Evolutionary conservation across 2,888 invertebrate genomes (phyloP).

Genomic region (Anthoptus insignis): DNA sequence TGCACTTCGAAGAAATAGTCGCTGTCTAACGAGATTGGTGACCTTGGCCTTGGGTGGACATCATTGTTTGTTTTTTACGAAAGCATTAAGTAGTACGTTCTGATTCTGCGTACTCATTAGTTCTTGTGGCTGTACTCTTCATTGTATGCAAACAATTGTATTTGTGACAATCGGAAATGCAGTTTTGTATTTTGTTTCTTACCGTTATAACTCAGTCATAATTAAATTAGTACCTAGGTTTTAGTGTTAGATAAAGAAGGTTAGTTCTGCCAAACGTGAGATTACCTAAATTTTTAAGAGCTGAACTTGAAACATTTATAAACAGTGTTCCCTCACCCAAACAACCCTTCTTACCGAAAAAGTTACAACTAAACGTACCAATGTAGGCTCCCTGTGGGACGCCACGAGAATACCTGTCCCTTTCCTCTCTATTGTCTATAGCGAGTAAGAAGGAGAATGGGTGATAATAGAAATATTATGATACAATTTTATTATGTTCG

Average conservation of each 20-base stretch:
- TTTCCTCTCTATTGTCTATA: not conserved
- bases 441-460: constrained; percentile 1
- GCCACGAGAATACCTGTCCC: constrained; percentile 9
- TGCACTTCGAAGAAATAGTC: not conserved
- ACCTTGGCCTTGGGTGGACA: not conserved
- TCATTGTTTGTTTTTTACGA: no score
- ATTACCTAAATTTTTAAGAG: not conserved
- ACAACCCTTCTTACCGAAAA: constrained; percentile 18
- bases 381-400: constrained; percentile 8
- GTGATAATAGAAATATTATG: constrained; percentile 21
- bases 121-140: no score
- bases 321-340: constrained; percentile 12
- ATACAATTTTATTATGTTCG: constrained; percentile 10
- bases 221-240: no score
- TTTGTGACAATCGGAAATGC: no score
- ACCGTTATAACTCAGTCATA: no score
- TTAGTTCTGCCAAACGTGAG: constrained; percentile 14
- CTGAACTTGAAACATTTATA: constrained; percentile 17
- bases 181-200: no score
- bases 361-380: constrained; percentile 19
- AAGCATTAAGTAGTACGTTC: no score
- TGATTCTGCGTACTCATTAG: no score
- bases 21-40: not conserved
- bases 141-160: no score
- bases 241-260: no score